A percentile compares a stretch with the other conserved stretches of the same genome.
Conservation (phyloP, 2,888 invertebrate genomes). For the Caenorhabditis doughertyi region DNA sequence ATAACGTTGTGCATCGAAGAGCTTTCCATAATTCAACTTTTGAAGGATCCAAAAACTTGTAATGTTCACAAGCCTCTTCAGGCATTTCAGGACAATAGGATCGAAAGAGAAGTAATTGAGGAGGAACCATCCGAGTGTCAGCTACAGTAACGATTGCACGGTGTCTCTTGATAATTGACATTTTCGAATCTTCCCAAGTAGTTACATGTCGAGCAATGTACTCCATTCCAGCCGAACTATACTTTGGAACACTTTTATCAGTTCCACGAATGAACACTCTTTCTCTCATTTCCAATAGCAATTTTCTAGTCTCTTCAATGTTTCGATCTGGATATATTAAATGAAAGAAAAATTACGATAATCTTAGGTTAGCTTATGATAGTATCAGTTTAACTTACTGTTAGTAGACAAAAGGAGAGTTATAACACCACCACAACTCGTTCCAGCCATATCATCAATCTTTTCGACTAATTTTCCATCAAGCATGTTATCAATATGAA, state of each 20-base stretch:
- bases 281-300: slow-evolving; percentile 62
- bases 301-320: slow-evolving; percentile 52
- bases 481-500: slow-evolving; percentile 55
- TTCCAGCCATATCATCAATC: slow-evolving; percentile 69
- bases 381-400: slow-evolving; percentile 13
- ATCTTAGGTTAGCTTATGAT: too few species aligned
- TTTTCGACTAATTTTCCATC: slow-evolving; percentile 59
- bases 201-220: slow-evolving; percentile 57
- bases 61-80: slow-evolving; percentile 62
- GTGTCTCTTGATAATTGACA: slow-evolving; percentile 53
- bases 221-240: slow-evolving; percentile 66
- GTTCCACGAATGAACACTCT: slow-evolving; percentile 46
- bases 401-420: slow-evolving; percentile 62
- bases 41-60: slow-evolving; percentile 67
- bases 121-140: slow-evolving; percentile 67
- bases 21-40: slow-evolving; percentile 71
- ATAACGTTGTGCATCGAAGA: slow-evolving; percentile 68
- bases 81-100: slow-evolving; percentile 67
- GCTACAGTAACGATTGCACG: slow-evolving; percentile 67
- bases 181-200: slow-evolving; percentile 61
- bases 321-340: slow-evolving; percentile 51
- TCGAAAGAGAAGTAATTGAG: slow-evolving; percentile 69
- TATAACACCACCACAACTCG: slow-evolving; percentile 71
- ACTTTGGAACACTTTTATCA: slow-evolving; percentile 56
- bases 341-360: too few species aligned